These are phyloP conservation scores for Coenonympha arcania DNA, from an alignment of 2,888 invertebrate genomes.

Conservation along the genomic window DNA sequence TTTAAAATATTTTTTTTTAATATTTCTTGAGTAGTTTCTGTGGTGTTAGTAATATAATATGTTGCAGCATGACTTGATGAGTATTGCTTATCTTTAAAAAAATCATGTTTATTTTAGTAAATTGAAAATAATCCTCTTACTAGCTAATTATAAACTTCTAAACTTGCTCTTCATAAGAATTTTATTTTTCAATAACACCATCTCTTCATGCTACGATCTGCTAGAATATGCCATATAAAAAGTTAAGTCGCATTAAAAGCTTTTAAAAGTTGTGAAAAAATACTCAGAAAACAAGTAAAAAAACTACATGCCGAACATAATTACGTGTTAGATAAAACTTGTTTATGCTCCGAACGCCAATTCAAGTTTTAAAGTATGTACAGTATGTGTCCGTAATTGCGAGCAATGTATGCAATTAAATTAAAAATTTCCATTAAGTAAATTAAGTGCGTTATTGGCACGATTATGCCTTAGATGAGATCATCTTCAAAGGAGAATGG, in stretches of 20 bases:
- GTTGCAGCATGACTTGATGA: too few relatives aligned
- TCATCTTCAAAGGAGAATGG: constrained; percentile 9
- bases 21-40: background rate
- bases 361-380: background rate
- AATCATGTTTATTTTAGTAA: too few relatives aligned
- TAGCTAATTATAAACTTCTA: too few relatives aligned
- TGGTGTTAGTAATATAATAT: too few relatives aligned
- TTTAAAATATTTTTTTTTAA: background rate
- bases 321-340: background rate
- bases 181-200: too few relatives aligned
- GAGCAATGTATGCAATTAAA: constrained; percentile 6
- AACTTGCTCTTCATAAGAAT: too few relatives aligned
- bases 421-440: background rate
- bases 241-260: too few relatives aligned
- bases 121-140: too few relatives aligned
- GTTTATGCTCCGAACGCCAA: background rate
- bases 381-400: constrained; percentile 3
- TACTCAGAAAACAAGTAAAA: background rate
- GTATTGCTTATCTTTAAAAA: too few relatives aligned
- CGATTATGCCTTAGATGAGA: constrained; percentile 5
- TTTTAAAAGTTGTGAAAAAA: too few relatives aligned
- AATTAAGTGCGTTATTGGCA: background rate
- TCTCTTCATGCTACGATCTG: too few relatives aligned
- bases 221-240: too few relatives aligned
- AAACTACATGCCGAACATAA: background rate